Evolutionary conservation across 1,140 invertebrate genomes (phyloP).

Genomic region (Hypsibius dujardini): DNA sequence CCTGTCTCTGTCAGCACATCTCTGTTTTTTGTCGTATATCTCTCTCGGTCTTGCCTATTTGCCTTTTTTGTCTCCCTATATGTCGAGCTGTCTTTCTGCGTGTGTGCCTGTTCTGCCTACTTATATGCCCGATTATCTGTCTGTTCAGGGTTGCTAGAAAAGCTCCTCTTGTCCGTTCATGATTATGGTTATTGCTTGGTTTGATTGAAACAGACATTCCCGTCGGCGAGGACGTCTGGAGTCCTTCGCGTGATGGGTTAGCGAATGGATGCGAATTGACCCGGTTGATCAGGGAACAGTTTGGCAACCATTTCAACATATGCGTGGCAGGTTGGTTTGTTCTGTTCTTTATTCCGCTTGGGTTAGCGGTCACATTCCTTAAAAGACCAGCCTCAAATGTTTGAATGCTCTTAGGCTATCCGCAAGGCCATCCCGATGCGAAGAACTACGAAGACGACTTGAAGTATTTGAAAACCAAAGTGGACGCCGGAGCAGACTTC

Average conservation of each 20-base stretch:
- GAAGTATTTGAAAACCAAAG: conserved; percentile 48
- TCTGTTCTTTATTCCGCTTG: conserved; percentile 10
- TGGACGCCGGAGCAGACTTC: conserved; percentile 54
- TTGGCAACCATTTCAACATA: conserved; percentile 48
- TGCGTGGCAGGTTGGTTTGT: conserved; percentile 42
- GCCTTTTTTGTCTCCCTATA: no score
- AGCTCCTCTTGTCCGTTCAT: no score
- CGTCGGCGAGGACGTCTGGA: conserved; percentile 30
- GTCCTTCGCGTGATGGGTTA: conserved; percentile 37
- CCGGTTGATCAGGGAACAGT: conserved; percentile 41
- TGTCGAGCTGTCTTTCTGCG: no score
- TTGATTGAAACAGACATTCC: conserved; percentile 30
- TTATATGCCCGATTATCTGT: no score
- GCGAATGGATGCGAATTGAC: conserved; percentile 45
- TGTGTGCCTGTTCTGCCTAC: no score
- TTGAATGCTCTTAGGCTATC: conserved; percentile 39
- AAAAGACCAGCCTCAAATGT: no score
- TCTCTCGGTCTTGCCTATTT: no score
- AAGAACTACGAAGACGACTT: conserved; percentile 45
- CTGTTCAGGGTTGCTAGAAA: no score
- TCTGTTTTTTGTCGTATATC: no score
- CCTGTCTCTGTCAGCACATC: no score
- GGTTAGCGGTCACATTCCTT: conserved; percentile 5
- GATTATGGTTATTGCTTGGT: no score
- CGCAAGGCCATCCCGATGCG: conserved; percentile 49